Percentiles rank a stretch among this genome's conserved stretches.
Evolutionary conservation across 2,888 invertebrate genomes (phyloP).

Genomic region (Linnaemya tessellans): DNA sequence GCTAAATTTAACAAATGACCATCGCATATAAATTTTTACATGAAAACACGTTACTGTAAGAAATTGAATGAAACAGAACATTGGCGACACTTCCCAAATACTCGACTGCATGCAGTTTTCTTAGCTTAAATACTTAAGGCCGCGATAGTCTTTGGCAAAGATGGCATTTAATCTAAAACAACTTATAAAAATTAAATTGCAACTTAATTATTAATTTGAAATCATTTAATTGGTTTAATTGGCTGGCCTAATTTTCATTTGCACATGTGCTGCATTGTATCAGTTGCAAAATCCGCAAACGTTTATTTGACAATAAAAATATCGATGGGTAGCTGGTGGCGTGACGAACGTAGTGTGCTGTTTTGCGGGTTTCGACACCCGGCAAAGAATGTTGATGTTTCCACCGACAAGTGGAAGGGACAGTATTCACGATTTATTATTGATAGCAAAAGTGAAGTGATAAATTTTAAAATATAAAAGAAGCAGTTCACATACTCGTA

Average conservation of each 20-base stretch:
- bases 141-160: background rate
- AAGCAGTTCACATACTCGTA: too few relatives aligned
- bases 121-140: background rate
- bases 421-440: too few relatives aligned
- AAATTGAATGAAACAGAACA: background rate
- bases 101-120: background rate
- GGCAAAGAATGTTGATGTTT: too few relatives aligned
- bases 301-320: background rate
- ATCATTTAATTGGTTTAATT: conserved; percentile 3
- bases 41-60: background rate
- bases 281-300: too few relatives aligned
- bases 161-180: background rate
- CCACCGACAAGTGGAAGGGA: too few relatives aligned
- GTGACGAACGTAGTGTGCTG: too few relatives aligned
- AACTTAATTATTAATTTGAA: background rate
- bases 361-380: too few relatives aligned
- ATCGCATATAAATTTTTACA: background rate
- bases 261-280: background rate
- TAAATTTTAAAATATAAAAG: too few relatives aligned
- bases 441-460: too few relatives aligned
- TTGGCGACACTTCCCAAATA: background rate
- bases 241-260: background rate
- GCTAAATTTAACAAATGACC: conserved; percentile 1
- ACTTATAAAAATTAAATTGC: background rate
- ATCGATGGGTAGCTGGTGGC: too few relatives aligned